A percentile compares a stretch with the other conserved stretches of the same genome.
These are phyloP conservation scores for Vesta saturnalis DNA, from an alignment of 2,888 invertebrate genomes.

Conservation along the genomic window DNA sequence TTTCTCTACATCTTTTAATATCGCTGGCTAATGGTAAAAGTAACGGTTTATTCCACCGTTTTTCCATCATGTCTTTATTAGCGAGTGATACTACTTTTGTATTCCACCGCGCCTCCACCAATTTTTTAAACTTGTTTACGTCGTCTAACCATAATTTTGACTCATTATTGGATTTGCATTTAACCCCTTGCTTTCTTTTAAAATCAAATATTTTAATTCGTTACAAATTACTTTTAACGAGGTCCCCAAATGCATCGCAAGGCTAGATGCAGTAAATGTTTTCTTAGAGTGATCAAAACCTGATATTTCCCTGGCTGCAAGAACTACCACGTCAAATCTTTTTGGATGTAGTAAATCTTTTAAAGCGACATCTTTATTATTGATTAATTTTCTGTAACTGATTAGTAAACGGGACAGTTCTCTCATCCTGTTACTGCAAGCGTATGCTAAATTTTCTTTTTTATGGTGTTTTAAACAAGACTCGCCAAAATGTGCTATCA, in stretches of 20 bases:
- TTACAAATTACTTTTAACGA: no score
- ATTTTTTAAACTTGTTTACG: conserved; percentile 12
- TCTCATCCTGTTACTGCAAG: conserved; percentile 44
- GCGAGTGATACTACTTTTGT: no score
- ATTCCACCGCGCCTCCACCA: no score
- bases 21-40: no score
- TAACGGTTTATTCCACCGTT: no score
- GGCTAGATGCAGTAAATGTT: conserved; percentile 32
- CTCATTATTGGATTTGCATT: conserved; percentile 16
- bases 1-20: conserved; percentile 33
- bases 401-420: conserved; percentile 44
- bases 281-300: no score
- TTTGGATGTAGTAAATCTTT: conserved; percentile 32
- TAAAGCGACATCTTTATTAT: no score
- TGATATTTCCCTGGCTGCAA: conserved; percentile 34
- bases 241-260: no score
- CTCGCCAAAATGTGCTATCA: conserved; percentile 42
- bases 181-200: conserved; percentile 18
- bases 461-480: conserved; percentile 44
- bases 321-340: no score
- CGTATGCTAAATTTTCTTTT: no score
- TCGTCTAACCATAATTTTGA: conserved; percentile 16
- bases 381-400: no score
- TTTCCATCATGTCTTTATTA: conserved; percentile 37
- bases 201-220: no score